Evolutionary conservation across 2,888 invertebrate species (phyloP).

Genomic region (Drosophila imparisetae): DNA sequence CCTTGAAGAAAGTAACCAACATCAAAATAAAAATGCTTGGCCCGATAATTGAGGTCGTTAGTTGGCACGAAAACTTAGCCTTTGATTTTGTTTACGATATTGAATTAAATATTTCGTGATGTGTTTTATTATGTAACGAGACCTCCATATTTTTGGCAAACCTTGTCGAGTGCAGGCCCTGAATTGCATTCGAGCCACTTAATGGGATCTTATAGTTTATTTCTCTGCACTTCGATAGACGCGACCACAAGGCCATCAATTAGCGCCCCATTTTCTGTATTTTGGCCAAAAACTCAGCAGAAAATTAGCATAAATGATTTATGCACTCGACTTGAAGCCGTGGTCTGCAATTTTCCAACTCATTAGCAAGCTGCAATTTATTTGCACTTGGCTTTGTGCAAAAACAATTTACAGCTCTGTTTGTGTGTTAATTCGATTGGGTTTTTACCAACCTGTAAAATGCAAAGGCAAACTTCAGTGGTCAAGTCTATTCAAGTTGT

Average conservation of each 20-base stretch:
- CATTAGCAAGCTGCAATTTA: slow-evolving; percentile 61
- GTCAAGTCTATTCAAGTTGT: background rate
- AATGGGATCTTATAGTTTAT: slow-evolving; percentile 46
- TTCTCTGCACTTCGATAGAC: slow-evolving; percentile 10
- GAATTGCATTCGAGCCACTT: slow-evolving; percentile 64
- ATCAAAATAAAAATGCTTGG: slow-evolving; percentile 17
- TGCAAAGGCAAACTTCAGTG: background rate
- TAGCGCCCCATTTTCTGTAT: slow-evolving; percentile 55
- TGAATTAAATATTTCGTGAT: slow-evolving; percentile 58
- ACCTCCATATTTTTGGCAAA: slow-evolving; percentile 55
- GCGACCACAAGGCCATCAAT: slow-evolving; percentile 61
- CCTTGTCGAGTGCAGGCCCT: slow-evolving; percentile 64
- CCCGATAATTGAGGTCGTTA: slow-evolving; percentile 66
- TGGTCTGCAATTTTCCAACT: slow-evolving; percentile 68
- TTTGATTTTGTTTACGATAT: slow-evolving; percentile 43
- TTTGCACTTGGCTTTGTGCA: slow-evolving; percentile 45
- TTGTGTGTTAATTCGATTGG: slow-evolving; percentile 9
- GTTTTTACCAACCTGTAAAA: slow-evolving; percentile 4
- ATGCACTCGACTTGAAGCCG: slow-evolving; percentile 52
- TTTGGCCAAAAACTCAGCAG: slow-evolving; percentile 36
- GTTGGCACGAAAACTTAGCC: slow-evolving; percentile 18
- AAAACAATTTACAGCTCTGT: slow-evolving; percentile 28
- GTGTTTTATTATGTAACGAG: slow-evolving; percentile 44
- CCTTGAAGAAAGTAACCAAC: slow-evolving; percentile 67
- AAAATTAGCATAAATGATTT: slow-evolving; percentile 68